phyloP scores from a whole-genome alignment of 2,888 invertebrate species.

The Sicus ferrugineus region DNA sequence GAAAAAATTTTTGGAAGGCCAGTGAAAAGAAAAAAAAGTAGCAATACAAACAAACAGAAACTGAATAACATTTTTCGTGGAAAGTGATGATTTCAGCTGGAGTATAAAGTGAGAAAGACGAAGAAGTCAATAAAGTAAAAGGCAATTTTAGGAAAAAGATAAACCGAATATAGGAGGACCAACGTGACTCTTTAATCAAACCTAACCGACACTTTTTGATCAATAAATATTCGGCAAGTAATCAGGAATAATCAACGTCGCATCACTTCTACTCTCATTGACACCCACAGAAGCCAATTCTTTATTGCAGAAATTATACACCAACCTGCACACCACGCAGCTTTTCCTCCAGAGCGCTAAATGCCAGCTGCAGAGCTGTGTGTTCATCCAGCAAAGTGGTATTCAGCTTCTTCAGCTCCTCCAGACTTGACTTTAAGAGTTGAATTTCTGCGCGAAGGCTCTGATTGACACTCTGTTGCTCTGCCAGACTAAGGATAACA shows the following conservation, averaged over 20 bases:
- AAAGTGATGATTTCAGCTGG: background rate
- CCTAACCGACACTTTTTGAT: no score
- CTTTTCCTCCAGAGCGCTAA: slow-evolving; percentile 88
- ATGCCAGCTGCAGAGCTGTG: slow-evolving; percentile 91
- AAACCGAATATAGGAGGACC: no score
- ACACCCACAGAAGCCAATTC: background rate
- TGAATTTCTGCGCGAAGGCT: slow-evolving; percentile 77
- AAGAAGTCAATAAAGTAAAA: no score
- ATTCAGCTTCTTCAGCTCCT: slow-evolving; percentile 82
- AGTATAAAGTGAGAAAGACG: background rate
- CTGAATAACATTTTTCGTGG: background rate
- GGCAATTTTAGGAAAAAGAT: no score
- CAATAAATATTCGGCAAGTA: no score
- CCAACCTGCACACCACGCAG: slow-evolving; percentile 80
- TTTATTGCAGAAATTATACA: no score
- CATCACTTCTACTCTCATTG: no score
- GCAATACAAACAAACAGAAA: background rate
- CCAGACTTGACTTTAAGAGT: slow-evolving; percentile 75
- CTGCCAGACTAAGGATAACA: slow-evolving; percentile 70
- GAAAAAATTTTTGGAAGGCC: background rate
- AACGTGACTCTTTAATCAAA: no score
- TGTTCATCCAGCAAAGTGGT: slow-evolving; percentile 93
- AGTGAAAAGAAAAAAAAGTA: background rate
- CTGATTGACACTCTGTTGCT: slow-evolving; percentile 72
- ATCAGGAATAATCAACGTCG: no score